phyloP scores from a whole-genome alignment of 1,140 invertebrate species.

The Apis dorsata region DNA sequence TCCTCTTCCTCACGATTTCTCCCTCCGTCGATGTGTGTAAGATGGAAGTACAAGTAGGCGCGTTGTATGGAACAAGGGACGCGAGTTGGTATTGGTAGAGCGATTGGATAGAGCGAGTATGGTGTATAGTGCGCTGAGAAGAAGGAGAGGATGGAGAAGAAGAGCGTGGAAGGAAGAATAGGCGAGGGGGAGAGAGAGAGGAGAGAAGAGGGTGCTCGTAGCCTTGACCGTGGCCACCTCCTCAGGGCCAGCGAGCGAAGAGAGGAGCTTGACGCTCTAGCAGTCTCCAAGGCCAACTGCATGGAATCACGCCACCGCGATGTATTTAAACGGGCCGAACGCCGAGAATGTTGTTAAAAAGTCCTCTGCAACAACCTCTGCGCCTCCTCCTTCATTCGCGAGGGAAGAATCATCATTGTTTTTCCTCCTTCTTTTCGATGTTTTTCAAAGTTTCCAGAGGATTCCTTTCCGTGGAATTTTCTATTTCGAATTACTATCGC shows the following conservation, averaged over 20 bases:
- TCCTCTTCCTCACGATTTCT: not conserved
- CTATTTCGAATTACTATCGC: too few species aligned
- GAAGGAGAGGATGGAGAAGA: not conserved
- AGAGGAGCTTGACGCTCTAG: constrained; percentile 64
- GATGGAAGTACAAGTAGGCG: not conserved
- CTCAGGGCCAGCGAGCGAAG: constrained; percentile 67
- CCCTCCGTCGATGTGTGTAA: not conserved
- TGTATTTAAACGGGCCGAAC: constrained; percentile 67
- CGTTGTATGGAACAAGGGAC: not conserved
- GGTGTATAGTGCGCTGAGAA: too few species aligned
- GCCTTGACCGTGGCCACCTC: constrained; percentile 74
- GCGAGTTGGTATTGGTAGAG: not conserved
- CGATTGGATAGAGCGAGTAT: not conserved
- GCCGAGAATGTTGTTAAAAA: constrained; percentile 57
- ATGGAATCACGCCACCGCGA: constrained; percentile 67
- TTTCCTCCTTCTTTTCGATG: not conserved
- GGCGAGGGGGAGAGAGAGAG: constrained; percentile 6
- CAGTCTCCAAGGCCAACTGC: constrained; percentile 70
- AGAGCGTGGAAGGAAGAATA: not conserved
- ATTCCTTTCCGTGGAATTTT: too few species aligned
- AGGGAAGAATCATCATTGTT: not conserved
- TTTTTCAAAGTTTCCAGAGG: not conserved
- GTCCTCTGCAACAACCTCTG: not conserved
- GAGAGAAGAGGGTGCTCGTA: constrained; percentile 55
- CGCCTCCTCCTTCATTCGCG: not conserved